These are phyloP conservation scores for Podotricha telesiphe DNA, from an alignment of 2,888 invertebrate species.

Conservation along the genomic window DNA sequence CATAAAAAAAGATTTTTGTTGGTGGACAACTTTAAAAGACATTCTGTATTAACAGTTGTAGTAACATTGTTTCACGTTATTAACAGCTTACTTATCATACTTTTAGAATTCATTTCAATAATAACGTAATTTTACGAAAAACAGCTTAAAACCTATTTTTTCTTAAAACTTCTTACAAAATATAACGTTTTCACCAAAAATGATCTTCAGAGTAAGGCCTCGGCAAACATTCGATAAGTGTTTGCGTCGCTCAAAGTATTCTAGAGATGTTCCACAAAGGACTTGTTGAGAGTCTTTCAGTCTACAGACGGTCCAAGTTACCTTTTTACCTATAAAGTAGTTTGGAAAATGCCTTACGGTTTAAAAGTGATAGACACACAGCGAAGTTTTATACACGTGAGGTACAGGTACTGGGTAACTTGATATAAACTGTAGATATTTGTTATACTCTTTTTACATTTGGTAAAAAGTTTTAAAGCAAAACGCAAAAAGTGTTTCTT, in stretches of 20 bases:
- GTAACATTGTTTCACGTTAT: too few species aligned
- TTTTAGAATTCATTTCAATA: neutral
- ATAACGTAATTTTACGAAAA: neutral
- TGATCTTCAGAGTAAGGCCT: constrained; percentile 37
- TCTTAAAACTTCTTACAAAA: constrained; percentile 11
- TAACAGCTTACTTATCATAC: too few species aligned
- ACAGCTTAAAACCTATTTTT: neutral
- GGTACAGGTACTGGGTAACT: neutral
- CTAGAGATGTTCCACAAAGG: constrained; percentile 44
- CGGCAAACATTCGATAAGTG: constrained; percentile 45
- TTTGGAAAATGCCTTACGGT: constrained; percentile 40
- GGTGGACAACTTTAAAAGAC: too few species aligned
- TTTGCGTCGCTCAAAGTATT: constrained; percentile 44
- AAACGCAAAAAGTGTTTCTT: neutral
- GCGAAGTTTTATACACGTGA: constrained; percentile 23
- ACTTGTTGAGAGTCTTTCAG: constrained; percentile 45
- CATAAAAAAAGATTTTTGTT: too few species aligned
- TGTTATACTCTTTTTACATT: neutral
- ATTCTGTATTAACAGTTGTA: too few species aligned
- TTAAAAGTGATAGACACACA: constrained; percentile 37
- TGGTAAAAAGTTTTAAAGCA: neutral
- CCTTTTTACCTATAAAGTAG: constrained; percentile 45
- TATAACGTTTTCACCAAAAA: constrained; percentile 28
- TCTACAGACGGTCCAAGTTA: constrained; percentile 43
- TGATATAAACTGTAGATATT: constrained; percentile 10